phyloP scores from a whole-genome alignment of 2,113 vertebrate genomes.

The Chloropsis cyanopogon region DNA sequence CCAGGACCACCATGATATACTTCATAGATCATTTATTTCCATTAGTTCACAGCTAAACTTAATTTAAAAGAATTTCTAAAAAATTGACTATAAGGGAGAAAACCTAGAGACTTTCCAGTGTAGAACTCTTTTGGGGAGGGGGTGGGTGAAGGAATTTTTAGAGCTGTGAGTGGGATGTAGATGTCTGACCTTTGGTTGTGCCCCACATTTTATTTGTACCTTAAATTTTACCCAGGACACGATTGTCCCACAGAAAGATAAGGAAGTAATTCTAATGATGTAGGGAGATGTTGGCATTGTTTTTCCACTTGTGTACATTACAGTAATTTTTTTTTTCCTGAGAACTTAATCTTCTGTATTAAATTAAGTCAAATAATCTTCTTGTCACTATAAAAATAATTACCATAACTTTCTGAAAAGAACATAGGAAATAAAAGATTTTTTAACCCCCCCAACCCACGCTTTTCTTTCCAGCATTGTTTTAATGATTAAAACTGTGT shows the following conservation, averaged over 20 bases:
- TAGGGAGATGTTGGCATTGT: background rate
- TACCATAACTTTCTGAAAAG: conserved; percentile 40
- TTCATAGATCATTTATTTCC: conserved; percentile 57
- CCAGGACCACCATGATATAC: conserved; percentile 49
- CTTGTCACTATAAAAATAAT: conserved; percentile 55
- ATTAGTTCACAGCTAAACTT: conserved; percentile 58
- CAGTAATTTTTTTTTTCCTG: background rate
- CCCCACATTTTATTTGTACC: background rate
- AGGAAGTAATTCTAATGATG: background rate
- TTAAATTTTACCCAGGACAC: background rate
- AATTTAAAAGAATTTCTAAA: conserved; percentile 33
- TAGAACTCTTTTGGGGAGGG: background rate
- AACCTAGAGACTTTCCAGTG: background rate
- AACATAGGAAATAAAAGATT: conserved; percentile 17
- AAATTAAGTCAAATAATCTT: conserved; percentile 62
- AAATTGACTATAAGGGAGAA: background rate
- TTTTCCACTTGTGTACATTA: background rate
- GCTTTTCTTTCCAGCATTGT: conserved; percentile 50
- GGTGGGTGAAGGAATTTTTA: background rate
- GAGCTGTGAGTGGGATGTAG: background rate
- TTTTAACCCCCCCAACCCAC: background rate
- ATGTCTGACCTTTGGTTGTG: background rate
- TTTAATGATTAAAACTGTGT: conserved; percentile 57
- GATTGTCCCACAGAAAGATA: background rate
- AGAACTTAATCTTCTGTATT: conserved; percentile 2